phyloP scores from a whole-genome alignment of 1,140 invertebrate genomes.

The Saccostrea glomerata region DNA sequence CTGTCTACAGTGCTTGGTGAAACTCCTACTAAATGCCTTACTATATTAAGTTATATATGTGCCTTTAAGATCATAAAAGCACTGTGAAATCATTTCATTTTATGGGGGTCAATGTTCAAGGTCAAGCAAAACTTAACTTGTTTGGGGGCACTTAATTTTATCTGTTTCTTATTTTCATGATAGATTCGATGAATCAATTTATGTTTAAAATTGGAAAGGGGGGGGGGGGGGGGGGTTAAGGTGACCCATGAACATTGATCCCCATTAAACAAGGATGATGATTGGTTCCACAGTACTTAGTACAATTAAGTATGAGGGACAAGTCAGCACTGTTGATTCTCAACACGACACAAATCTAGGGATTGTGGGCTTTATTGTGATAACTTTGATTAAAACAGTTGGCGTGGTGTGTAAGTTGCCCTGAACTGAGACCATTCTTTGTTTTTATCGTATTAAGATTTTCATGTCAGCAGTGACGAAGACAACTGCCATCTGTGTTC shows the following conservation, averaged over 20 bases:
- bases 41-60: too few species aligned
- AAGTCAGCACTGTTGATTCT: neutral
- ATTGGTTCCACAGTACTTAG: neutral
- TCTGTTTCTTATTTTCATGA: too few species aligned
- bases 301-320: neutral
- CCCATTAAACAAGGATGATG: neutral
- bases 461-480: neutral
- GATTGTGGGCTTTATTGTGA: neutral
- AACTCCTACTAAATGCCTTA: too few species aligned
- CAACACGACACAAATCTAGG: constrained; percentile 6
- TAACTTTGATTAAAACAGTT: neutral
- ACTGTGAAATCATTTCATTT: too few species aligned
- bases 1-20: too few species aligned
- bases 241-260: neutral
- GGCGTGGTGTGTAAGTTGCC: too few species aligned
- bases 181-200: too few species aligned
- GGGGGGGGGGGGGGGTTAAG: too few species aligned
- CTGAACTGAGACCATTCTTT: neutral
- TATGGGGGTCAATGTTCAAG: too few species aligned
- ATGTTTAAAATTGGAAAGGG: neutral
- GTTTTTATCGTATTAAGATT: neutral
- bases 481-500: neutral
- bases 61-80: too few species aligned
- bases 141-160: too few species aligned
- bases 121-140: too few species aligned